Evolutionary conservation across 23 tunicate species (phyloP), one percentile per base, ranked within the genome.

Genomic region (Diplosoma virens): DNA sequence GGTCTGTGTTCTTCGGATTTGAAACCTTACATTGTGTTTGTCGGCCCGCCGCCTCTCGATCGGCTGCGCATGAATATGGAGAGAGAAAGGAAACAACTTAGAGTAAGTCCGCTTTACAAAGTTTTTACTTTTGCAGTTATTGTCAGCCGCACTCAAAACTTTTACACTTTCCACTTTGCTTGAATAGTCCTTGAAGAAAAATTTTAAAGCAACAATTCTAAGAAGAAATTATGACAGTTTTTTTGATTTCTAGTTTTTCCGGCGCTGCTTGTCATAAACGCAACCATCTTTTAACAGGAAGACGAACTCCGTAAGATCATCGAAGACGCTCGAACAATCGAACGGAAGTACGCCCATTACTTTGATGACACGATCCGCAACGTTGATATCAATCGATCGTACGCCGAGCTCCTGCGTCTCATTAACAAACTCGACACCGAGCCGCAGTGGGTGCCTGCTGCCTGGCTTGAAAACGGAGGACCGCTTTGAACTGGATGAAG

Each of bases 401-500:
- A 84, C 71, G 93, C 95, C 32, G 99, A 95, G 26, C 93, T 95
- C 20, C 81, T 91, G 22, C 59, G 96, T n/a, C 80, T 84, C 7
- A 95, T 95, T 71, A 86, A 86, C 73, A 86, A 82, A 67, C 85
- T 95, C 1, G 99, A 95, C 79, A 88, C 93, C 16, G 91, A 91
- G 77, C 96, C 99, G 24, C 99, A 95, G 66, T 95, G 99, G 99
- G 99, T 95, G 68, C 99, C 99, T 30, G 96, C 91, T 4, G 50
- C 81, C 33, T 95, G 99, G 99, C 85, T 95, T 22, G 98, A 93
- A 30, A 50, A 72, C 61, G 78, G 67, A n/a, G 60, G 56, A 27
- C 81, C 60, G 59, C 78, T 72, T 26, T 72, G 48, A 72, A 67
- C 52, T 21, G 50, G 74, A 14, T 67, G 9, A 3, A 36, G n/a